Base-by-base conservation (phyloP, 2,888 invertebrate species). In the Yponomeuta plumbellus region DNA sequence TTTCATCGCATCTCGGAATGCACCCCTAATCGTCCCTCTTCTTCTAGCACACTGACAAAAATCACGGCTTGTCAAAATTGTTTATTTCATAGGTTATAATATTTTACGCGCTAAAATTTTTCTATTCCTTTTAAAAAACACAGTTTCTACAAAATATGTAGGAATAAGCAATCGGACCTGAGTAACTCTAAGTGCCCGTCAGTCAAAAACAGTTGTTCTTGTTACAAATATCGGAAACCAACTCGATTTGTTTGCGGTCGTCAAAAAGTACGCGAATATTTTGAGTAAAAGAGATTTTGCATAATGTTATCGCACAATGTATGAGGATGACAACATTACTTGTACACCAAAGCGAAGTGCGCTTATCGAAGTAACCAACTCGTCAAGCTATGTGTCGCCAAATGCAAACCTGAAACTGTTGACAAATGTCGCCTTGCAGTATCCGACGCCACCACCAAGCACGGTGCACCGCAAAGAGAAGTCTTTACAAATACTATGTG, bases 341-440 rank as follows among this genome's bases (percentile, higher is more conserved):
- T 86, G 83, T 79, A 92, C 92, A 75, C 92, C 92, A 68, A 92
- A 92, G 81, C 88, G 92, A 71, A 88, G 81, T 77, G 91, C 91
- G 68, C 86, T 93, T 66, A 88, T 91, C 66, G 92, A 93, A 81
- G 88, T 93, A 66, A 92, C 92, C 59, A 92, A 92, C 76, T 85
- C 91, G 17, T 80, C 87, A 40, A 85, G 83, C 69, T 92, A 92
- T 73, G 90, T 94, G 21, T 94, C 94, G 22, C 94, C 94, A 23
- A 94, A 93, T 67, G 94, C 94, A 70, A 94, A 94, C 83, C 87
- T 94, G 64, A 93, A 94, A 83, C 83, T 94, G 72, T 83, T 94
- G 69, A 94, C 94, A 10, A 93, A 93, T 84, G 93, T 94, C 66
- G 94, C 94, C 13, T 82, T 89, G 77, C 91, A 88, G 70, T 91